phyloP scores from a whole-genome alignment of 2,113 vertebrate genomes.

The Rhabdomys dilectus region DNA sequence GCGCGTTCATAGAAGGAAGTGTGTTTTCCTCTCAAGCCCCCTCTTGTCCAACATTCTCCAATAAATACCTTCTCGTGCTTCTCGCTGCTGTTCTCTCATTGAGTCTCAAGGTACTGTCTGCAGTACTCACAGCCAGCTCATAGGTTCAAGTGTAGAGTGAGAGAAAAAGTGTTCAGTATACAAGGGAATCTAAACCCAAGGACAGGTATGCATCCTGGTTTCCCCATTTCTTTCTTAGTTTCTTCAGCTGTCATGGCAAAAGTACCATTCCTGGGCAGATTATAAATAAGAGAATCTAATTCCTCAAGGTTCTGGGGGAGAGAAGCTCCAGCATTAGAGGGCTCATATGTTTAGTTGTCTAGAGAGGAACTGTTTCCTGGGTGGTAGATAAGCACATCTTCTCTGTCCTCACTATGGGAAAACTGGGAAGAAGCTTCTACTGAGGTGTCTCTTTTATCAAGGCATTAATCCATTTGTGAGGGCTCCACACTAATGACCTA shows the following conservation, averaged over 20 bases:
- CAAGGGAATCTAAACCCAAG: neutral
- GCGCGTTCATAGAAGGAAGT: neutral
- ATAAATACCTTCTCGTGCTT: fast-evolving
- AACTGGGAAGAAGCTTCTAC: neutral
- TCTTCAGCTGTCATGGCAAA: neutral
- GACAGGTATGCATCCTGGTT: neutral
- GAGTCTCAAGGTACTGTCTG: neutral
- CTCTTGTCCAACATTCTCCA: neutral
- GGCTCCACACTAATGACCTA: too few species aligned
- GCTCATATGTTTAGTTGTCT: neutral
- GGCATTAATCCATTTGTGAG: neutral
- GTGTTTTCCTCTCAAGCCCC: neutral
- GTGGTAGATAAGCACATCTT: neutral
- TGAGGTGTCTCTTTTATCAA: neutral
- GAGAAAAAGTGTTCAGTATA: neutral
- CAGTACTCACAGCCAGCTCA: neutral
- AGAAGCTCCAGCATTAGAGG: neutral
- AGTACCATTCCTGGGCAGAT: neutral
- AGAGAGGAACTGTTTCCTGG: neutral
- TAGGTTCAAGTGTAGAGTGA: neutral
- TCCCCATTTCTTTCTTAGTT: neutral
- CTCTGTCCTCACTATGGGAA: neutral
- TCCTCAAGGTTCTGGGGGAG: neutral
- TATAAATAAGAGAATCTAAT: neutral
- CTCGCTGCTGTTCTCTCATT: neutral